phyloP scores from a whole-genome alignment of 2,888 invertebrate genomes.

The Dyspetes luteomarginatus region DNA sequence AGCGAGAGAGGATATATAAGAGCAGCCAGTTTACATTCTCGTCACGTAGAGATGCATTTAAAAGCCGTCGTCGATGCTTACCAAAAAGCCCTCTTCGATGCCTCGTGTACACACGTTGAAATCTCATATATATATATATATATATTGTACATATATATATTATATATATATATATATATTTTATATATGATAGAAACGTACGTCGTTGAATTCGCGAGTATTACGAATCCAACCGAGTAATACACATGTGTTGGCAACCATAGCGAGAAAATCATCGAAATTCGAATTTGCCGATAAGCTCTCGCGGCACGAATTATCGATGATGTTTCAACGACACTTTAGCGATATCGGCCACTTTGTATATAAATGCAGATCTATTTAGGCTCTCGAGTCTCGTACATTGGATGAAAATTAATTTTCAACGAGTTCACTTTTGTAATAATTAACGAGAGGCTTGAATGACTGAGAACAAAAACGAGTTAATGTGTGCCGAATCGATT shows the following conservation, averaged over 20 bases:
- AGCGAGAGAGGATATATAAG: conserved; percentile 8
- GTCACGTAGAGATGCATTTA: conserved; percentile 67
- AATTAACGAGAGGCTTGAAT: neutral
- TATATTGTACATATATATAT: neutral
- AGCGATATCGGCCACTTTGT: neutral
- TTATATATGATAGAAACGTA: no score
- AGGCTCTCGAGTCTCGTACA: neutral
- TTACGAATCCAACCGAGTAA: neutral
- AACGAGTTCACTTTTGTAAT: neutral
- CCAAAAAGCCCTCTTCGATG: conserved; percentile 20
- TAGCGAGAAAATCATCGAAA: neutral
- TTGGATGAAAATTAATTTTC: neutral
- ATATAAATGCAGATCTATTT: neutral
- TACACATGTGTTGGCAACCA: no score
- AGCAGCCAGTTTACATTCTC: conserved; percentile 46
- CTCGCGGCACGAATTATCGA: neutral
- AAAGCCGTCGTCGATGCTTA: conserved; percentile 60
- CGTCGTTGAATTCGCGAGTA: neutral
- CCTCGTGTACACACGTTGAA: neutral
- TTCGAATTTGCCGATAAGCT: neutral
- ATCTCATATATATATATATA: neutral
- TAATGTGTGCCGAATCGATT: neutral
- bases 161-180: neutral
- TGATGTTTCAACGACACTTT: neutral
- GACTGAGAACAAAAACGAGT: neutral